Evolutionary conservation across 2,888 invertebrate species (phyloP).

Genomic region (Heliconius hortense): DNA sequence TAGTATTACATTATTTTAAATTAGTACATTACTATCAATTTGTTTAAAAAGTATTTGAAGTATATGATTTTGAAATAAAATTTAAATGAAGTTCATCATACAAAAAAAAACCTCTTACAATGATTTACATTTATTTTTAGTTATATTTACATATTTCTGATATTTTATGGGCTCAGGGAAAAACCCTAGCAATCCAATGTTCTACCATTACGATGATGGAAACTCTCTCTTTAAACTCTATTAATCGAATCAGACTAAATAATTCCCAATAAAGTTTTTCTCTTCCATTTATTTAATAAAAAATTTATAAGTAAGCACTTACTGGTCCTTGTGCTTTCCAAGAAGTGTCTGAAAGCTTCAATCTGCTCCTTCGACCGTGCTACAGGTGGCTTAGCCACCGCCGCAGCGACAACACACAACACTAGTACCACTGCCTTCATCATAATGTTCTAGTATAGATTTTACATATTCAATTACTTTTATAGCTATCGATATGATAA

Average conservation of each 20-base stretch:
- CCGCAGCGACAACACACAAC: conserved; percentile 53
- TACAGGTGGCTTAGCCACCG: conserved; percentile 56
- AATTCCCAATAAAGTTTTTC: no score
- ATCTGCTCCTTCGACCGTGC: conserved; percentile 61
- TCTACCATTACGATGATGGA: background rate
- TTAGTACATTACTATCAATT: no score
- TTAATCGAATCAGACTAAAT: no score
- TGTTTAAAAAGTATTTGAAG: no score
- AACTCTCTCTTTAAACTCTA: no score
- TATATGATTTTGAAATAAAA: no score
- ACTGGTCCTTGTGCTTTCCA: conserved; percentile 64
- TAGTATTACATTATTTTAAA: no score
- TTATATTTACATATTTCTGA: background rate
- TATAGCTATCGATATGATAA: conserved; percentile 37
- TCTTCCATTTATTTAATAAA: no score
- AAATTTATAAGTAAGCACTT: conserved; percentile 37
- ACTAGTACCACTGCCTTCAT: conserved; percentile 50
- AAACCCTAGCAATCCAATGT: background rate
- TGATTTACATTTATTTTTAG: background rate
- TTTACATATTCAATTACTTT: conserved; percentile 20
- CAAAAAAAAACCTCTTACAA: no score
- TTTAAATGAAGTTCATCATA: no score
- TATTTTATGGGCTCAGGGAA: background rate
- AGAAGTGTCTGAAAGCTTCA: conserved; percentile 61
- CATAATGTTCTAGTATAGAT: conserved; percentile 49